Percentiles rank a stretch among this genome's conserved stretches.
Conservation (phyloP, 2,797 vertebrate species). For the Gallinago stenura region DNA sequence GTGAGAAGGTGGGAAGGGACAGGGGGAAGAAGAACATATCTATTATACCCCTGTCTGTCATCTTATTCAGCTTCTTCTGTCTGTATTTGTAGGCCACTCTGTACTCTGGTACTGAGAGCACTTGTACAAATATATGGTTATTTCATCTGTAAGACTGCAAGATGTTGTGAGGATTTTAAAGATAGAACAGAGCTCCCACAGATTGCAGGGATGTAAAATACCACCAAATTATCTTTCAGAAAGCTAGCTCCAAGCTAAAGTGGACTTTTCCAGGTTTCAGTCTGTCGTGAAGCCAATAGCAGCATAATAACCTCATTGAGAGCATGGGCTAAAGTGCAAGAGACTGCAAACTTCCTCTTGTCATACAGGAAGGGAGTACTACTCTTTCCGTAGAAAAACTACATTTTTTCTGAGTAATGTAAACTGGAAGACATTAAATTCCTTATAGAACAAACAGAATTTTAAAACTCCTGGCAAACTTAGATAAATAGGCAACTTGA, state of each 20-base stretch:
- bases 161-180: background rate
- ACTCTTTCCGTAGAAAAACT: background rate
- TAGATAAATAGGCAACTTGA: background rate
- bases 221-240: background rate
- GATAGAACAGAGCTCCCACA: background rate
- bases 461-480: background rate
- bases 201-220: background rate
- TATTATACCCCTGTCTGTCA: background rate
- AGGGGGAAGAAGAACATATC: background rate
- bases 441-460: background rate
- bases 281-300: background rate
- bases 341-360: slow-evolving; percentile 12
- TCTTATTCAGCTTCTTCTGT: background rate
- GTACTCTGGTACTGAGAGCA: background rate
- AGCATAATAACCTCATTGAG: slow-evolving; percentile 20
- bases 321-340: background rate
- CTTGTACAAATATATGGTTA: background rate
- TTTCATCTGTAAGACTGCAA: background rate
- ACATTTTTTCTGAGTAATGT: background rate
- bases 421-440: background rate
- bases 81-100: background rate
- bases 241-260: background rate
- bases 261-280: background rate
- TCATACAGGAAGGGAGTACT: background rate
- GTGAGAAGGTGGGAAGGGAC: background rate